Evolutionary conservation across 2,888 invertebrate species (phyloP), one percentile per base, ranked within the genome.

Genomic region (Enchytraeus crypticus): DNA sequence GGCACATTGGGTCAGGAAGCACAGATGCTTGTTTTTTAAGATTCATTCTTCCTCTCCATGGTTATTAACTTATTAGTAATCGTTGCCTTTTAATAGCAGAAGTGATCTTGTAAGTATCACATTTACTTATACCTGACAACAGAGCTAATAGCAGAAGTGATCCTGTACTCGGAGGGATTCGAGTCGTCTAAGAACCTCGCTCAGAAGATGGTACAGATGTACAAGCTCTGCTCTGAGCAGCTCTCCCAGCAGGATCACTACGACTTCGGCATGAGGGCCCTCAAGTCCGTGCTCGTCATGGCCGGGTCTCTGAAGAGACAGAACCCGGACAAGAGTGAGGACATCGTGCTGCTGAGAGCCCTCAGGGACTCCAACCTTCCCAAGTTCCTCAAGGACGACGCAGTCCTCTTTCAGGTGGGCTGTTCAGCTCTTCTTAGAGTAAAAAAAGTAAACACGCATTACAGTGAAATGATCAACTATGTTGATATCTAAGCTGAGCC

Each of bases 131-230:
- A 23, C 0, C 11, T 51, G 27, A n/a, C 49, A 51, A n/a, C 69
- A 77, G 77, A 73, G 30, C 70, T 79, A 60, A 80, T 92, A 71
- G 90, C 92, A 51, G 92, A 92, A 81, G 91, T 92, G 3, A 91
- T 90, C 65, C 80, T 92, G n/a, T 92, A 92, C 77, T 91, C 91
- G 0, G 91, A 92, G 81, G 92, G 92, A 11, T 92, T 92, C 73
- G 90, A 90, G 75, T 88, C 89, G 0, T 91, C 91, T 0, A 90
- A 87, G 75, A 83, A 85, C 2, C 81, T 92, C n/a, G 89, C 92
- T 0, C 86, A 88, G 73, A 92, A 92, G 79, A 91, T 92, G 90
- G 88, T 89, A 0, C 87, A 90, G 77, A 89, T 92, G 89, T 92
- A 92, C 80, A 90, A 90, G 72, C 81, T 92, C 4, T 90, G 90